Conservation (phyloP, 2,888 invertebrate genomes). For the Venustoraphidia nigricollis region DNA sequence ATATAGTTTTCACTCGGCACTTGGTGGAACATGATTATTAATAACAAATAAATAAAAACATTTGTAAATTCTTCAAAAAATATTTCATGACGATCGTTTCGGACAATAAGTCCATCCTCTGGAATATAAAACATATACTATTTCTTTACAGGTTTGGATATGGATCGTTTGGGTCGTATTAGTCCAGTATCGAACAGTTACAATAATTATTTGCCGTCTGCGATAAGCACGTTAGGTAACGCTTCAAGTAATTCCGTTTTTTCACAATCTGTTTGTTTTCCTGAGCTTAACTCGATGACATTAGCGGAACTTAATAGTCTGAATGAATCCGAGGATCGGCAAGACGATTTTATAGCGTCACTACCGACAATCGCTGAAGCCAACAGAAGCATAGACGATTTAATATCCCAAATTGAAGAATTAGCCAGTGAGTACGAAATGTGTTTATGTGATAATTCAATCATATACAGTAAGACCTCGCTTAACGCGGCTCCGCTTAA, state of each 20-base stretch:
- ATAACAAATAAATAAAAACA: too few relatives aligned
- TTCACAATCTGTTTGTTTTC: slow-evolving; percentile 21
- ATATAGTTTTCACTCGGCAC: too few relatives aligned
- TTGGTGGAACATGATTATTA: too few relatives aligned
- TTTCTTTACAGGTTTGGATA: background rate
- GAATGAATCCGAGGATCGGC: slow-evolving; percentile 49
- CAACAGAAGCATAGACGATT: slow-evolving; percentile 51
- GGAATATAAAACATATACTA: too few relatives aligned
- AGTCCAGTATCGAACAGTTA: slow-evolving; percentile 4
- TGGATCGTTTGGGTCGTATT: background rate
- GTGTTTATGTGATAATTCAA: background rate
- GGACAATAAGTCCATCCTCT: too few relatives aligned
- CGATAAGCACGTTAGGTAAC: too few relatives aligned
- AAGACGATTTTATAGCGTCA: slow-evolving; percentile 58
- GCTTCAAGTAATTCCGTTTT: background rate
- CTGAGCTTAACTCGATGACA: slow-evolving; percentile 32
- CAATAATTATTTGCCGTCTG: background rate
- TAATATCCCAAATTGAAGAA: slow-evolving; percentile 55
- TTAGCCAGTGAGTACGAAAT: slow-evolving; percentile 36
- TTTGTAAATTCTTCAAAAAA: too few relatives aligned
- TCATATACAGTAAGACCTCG: too few relatives aligned
- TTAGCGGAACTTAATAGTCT: slow-evolving; percentile 54
- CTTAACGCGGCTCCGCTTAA: too few relatives aligned
- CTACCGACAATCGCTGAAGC: slow-evolving; percentile 50
- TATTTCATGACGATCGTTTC: too few relatives aligned